phyloP scores from a whole-genome alignment of 2,888 invertebrate genomes.

The Pherbina coryleti region DNA sequence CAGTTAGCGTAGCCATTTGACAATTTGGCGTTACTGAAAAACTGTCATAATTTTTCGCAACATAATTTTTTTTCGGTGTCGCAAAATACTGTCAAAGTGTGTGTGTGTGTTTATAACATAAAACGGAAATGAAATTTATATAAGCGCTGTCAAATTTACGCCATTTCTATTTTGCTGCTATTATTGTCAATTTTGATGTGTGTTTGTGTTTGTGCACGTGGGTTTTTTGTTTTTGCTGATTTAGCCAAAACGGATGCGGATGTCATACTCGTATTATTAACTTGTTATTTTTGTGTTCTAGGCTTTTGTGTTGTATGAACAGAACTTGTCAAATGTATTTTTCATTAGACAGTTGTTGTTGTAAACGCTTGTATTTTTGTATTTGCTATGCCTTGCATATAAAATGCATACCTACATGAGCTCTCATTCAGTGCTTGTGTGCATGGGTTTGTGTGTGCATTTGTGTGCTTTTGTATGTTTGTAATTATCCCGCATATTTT shows the following conservation, averaged over 20 bases:
- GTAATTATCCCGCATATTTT: slow-evolving; percentile 10
- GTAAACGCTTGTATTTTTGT: background rate
- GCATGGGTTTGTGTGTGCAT: background rate
- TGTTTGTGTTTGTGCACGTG: background rate
- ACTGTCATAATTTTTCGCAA: too few relatives aligned
- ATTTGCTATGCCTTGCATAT: background rate
- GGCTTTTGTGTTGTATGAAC: background rate
- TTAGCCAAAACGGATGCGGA: background rate
- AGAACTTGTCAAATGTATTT: background rate
- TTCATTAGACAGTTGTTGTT: background rate
- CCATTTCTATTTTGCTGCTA: slow-evolving; percentile 4
- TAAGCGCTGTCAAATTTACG: slow-evolving; percentile 19
- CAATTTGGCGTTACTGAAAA: too few relatives aligned
- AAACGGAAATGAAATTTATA: slow-evolving; percentile 14
- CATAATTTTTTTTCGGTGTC: too few relatives aligned
- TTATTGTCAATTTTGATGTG: background rate
- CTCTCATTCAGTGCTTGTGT: background rate
- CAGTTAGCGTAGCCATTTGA: too few relatives aligned
- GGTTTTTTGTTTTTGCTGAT: background rate
- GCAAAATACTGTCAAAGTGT: background rate
- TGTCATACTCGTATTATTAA: background rate
- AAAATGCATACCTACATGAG: background rate
- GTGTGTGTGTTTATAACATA: background rate
- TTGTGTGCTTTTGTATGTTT: background rate
- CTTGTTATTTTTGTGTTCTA: background rate